Evolutionary conservation across 2,888 invertebrate species (phyloP), one percentile per base, ranked within the genome.

Genomic region (Aplocera efformata): DNA sequence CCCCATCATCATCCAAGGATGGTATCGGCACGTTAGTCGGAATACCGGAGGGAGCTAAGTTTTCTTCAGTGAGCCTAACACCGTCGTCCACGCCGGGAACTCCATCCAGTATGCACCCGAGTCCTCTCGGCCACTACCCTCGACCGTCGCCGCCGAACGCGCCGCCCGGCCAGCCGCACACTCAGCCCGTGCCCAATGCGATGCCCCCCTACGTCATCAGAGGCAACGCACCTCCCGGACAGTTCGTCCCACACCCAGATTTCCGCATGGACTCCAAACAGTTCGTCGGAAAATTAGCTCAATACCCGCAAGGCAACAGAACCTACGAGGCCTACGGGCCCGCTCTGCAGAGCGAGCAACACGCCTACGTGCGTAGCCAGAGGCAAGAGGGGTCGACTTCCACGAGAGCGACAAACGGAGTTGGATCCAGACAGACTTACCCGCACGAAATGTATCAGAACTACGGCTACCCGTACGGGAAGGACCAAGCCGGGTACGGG

Each of bases 131-230:
- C 20, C 89, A 91, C 49, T 93, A 93, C 66, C 91, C 92, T 7
- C 83, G 93, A 47, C 92, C 93, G 6, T 93, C 93, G 1, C 93
- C 93, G 0, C 93, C 93, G 0, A 92, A 92, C 22, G 92, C 91
- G 3, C 90, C 91, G 1, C 85, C 90, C 10, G 90, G 90, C 42
- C 88, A 90, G 17, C 88, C 90, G 38, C 88, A 89, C 59, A 89
- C 90, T 29, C 91, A 91, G 69, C 88, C 90, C 40, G 90, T 91
- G 52, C 90, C 90, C 10, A 91, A 90, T 59, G 80, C 89, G 20
- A 88, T 90, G 68, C 90, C 91, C 2, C 89, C 91, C 0, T 91
- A 91, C 58, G 90, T 89, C 7, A 89, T 86, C 46, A 79, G 90
- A 64, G 90, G 88, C 42, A 89, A 84, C 44, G 83, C 82, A 8